phyloP scores from a whole-genome alignment of 2,797 vertebrate genomes.

The Chloroceryle inda region DNA sequence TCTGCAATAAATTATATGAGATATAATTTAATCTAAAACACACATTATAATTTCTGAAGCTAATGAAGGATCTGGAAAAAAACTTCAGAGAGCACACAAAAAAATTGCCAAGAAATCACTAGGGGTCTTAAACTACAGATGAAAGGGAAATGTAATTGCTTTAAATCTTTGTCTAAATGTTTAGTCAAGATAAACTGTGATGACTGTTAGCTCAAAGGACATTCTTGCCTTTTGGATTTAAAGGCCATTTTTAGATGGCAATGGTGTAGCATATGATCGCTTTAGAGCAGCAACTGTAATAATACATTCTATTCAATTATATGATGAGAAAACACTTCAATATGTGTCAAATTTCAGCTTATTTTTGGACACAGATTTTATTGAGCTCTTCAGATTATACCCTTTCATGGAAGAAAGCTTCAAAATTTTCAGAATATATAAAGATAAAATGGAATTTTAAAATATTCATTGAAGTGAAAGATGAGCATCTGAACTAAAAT shows the following conservation, averaged over 20 bases:
- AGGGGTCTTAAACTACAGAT: background rate
- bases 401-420: background rate
- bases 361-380: background rate
- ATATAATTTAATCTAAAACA: constrained; percentile 18
- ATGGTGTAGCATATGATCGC: background rate
- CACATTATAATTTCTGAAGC: background rate
- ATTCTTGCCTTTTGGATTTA: background rate
- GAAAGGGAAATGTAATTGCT: background rate
- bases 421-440: background rate
- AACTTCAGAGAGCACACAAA: background rate
- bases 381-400: background rate
- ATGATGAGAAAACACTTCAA: background rate
- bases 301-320: background rate
- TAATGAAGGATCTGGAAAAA: constrained; percentile 8
- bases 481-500: background rate
- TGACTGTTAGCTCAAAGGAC: background rate
- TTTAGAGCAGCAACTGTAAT: background rate
- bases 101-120: background rate
- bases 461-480: background rate
- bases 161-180: constrained; percentile 15
- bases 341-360: background rate
- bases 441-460: background rate
- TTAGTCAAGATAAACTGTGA: background rate
- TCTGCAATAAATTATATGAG: background rate
- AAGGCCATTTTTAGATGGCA: background rate